Base-by-base conservation (phyloP, 2,797 vertebrate genomes). In the Pygocentrus nattereri region DNA sequence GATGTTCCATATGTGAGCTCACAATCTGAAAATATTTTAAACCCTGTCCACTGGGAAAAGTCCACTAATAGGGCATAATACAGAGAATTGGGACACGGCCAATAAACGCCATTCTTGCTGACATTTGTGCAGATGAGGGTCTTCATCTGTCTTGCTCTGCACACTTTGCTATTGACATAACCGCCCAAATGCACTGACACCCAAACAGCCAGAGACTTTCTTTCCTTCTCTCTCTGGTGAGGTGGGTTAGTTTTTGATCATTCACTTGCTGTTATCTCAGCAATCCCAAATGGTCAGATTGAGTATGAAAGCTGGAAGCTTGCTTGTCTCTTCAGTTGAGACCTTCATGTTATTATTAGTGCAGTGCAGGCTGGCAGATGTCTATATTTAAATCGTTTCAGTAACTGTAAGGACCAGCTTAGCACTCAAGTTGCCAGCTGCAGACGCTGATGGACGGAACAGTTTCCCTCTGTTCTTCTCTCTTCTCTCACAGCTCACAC, bases 151-250 rank as follows among this genome's bases (percentile, higher is more conserved):
- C 58, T 31, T 27, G 38, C 13, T 50, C 44, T 50, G 68, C 25
- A 50, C 47, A 70, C 68, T 49, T 68, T 13, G 23, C 23, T 70
- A 68, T 31, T 54, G 25, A 72, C 69, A 52, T 72, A 72, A 52
- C 44, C 15, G 69, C 67, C 41, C 64, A 25, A 69, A 69, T 31
- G 15, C 41, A 47, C 67, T 23, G 23, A 38, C 69, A 15, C 23
- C 18, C 31, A 38, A 47, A 47, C 38, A 67, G 64, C 15, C 68
- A 50, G 25, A 27, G 10, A 6, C 7, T 30, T 18, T 49, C 44
- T 47, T 44, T 23, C 12, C 25, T 27, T 27, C 23, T 27, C 2
- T 5, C 18, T 27, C 5, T 59, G 18, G 4, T 16, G 18, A 50
- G 49, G 15, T 18, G 18, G 15, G 11, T 44, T 44, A 44, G 41